Percentiles rank a stretch among this genome's conserved stretches.
Conservation (phyloP, 2,113 vertebrate genomes). For the Mormyrus iriodes region DNA sequence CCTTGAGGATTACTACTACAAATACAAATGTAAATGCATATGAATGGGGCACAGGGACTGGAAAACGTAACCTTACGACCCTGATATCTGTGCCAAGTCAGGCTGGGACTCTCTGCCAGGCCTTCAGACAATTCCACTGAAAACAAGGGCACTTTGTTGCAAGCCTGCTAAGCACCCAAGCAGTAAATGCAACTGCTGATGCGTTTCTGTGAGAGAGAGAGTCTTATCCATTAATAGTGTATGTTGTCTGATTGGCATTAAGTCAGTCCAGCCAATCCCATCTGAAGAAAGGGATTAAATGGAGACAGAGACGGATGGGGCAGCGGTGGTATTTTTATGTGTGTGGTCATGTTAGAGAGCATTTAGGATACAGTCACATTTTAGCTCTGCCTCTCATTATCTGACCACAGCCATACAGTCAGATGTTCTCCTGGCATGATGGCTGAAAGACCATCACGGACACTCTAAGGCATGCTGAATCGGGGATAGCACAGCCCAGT, state of each 20-base stretch:
- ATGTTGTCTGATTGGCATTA: not conserved
- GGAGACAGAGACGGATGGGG: not conserved
- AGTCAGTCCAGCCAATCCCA: too few species aligned
- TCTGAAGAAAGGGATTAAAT: not conserved
- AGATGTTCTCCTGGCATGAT: not conserved
- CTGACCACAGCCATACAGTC: not conserved
- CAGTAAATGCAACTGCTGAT: not conserved
- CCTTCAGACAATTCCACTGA: not conserved
- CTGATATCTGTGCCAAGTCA: not conserved
- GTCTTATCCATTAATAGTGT: not conserved
- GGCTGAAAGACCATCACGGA: not conserved
- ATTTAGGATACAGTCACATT: not conserved
- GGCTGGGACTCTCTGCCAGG: not conserved
- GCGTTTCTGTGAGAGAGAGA: not conserved
- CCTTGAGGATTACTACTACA: not conserved
- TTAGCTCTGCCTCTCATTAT: not conserved
- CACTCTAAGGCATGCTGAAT: not conserved
- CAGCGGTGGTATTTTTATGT: not conserved
- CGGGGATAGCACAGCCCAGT: not conserved
- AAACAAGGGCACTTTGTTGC: not conserved
- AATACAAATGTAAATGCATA: not conserved
- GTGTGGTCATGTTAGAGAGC: not conserved
- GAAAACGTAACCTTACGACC: not conserved
- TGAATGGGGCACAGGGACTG: not conserved
- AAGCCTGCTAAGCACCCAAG: not conserved